phyloP scores from a whole-genome alignment of 2,113 vertebrate species.

The Thalassarche chlororhynchos region DNA sequence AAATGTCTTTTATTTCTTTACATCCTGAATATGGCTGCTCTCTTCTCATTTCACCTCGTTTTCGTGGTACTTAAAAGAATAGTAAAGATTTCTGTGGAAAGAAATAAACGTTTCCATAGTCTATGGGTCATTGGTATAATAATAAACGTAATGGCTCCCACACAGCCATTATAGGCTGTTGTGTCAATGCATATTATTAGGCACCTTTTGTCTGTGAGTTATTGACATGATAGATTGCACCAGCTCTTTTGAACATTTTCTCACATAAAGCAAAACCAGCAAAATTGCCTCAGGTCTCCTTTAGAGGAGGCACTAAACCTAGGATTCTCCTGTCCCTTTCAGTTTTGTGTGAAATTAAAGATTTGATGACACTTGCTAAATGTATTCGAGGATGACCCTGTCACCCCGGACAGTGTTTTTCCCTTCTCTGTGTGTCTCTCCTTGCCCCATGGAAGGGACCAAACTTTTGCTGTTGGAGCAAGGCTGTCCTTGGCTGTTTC shows the following conservation, averaged over 20 bases:
- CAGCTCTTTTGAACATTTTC: slow-evolving; percentile 45
- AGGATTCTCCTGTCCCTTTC: background rate
- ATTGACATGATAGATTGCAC: slow-evolving; percentile 41
- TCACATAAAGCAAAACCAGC: slow-evolving; percentile 38
- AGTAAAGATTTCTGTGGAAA: background rate
- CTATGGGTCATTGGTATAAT: slow-evolving; percentile 9
- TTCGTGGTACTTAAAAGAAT: background rate
- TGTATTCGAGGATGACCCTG: background rate
- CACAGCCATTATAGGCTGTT: slow-evolving; percentile 2
- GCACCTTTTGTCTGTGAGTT: slow-evolving; percentile 39
- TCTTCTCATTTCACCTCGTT: background rate
- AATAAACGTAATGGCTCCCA: slow-evolving; percentile 19
- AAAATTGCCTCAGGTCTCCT: slow-evolving; percentile 29
- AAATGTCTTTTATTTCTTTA: background rate
- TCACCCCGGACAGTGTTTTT: background rate
- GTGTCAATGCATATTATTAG: slow-evolving; percentile 45
- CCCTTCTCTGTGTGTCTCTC: background rate
- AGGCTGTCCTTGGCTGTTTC: slow-evolving; percentile 52
- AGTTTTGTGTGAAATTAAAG: slow-evolving; percentile 21
- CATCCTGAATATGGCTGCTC: background rate
- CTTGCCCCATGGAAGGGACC: background rate
- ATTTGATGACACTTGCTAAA: slow-evolving; percentile 28
- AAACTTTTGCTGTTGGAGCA: slow-evolving; percentile 11
- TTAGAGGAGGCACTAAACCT: slow-evolving; percentile 14
- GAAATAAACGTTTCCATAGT: slow-evolving; percentile 5